phyloP scores from a whole-genome alignment of 2,797 vertebrate species.

The Karalla daura region DNA sequence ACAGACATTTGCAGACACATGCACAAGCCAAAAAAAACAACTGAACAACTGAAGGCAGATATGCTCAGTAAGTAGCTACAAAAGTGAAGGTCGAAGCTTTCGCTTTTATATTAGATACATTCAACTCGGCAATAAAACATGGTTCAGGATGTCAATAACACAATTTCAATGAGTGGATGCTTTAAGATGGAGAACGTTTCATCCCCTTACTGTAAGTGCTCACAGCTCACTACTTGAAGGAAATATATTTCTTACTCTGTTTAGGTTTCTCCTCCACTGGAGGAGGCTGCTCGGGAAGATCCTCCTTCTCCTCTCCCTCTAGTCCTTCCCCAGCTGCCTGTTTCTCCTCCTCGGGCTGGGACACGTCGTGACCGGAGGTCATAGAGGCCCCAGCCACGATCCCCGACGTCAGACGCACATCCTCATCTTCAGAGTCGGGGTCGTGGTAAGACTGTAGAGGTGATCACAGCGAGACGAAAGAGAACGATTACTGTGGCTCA shows the following conservation, averaged over 20 bases:
- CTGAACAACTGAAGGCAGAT: too few species aligned
- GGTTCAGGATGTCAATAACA: background rate
- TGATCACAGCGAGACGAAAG: background rate
- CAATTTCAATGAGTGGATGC: background rate
- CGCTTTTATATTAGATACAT: rapidly evolving
- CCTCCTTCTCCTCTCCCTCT: constrained; percentile 79
- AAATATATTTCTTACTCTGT: constrained; percentile 65
- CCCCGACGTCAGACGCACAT: constrained; percentile 76
- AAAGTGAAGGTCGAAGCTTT: background rate
- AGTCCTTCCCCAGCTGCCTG: constrained; percentile 35
- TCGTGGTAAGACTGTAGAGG: constrained; percentile 73
- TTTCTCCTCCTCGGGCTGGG: constrained; percentile 56
- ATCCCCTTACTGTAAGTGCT: background rate
- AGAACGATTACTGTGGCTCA: background rate
- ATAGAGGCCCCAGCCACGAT: constrained; percentile 81
- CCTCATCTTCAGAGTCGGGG: constrained; percentile 84
- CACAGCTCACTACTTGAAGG: background rate
- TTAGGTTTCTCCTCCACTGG: constrained; percentile 70
- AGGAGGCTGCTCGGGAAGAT: constrained; percentile 79
- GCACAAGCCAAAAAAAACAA: constrained; percentile 4
- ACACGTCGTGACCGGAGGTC: constrained; percentile 44
- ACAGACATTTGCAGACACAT: background rate
- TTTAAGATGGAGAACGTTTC: background rate
- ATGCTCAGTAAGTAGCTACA: background rate
- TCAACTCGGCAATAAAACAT: background rate